These are phyloP conservation scores for Drosophila gunungcola DNA, from an alignment of 1,140 invertebrate genomes.

Conservation along the genomic window DNA sequence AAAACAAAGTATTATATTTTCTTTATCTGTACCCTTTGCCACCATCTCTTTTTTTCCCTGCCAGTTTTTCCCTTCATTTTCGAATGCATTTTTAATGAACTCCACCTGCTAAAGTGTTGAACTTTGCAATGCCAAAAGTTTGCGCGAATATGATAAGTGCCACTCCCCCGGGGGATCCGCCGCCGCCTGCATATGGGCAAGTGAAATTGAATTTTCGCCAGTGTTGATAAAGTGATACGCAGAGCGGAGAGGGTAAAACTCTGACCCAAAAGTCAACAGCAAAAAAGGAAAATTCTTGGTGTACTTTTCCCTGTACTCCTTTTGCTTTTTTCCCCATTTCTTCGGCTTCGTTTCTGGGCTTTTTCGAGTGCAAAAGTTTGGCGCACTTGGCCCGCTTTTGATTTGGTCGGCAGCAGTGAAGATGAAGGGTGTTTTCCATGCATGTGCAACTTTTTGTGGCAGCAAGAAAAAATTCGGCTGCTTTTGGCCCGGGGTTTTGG, in stretches of 20 bases:
- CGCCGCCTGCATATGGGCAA: slow-evolving; percentile 52
- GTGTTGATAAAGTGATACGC: slow-evolving; percentile 74
- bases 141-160: slow-evolving; percentile 76
- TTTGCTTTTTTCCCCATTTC: slow-evolving; percentile 22
- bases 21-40: background rate
- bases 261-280: slow-evolving; percentile 57
- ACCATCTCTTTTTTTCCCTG: background rate
- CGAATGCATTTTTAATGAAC: slow-evolving; percentile 59
- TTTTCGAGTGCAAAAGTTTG: slow-evolving; percentile 52
- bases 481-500: slow-evolving; percentile 20
- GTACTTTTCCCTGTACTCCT: slow-evolving; percentile 28
- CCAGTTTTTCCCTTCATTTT: slow-evolving; percentile 33
- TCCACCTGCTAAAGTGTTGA: slow-evolving; percentile 47
- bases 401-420: slow-evolving; percentile 26
- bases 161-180: slow-evolving; percentile 27
- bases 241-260: slow-evolving; percentile 11
- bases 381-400: slow-evolving; percentile 56
- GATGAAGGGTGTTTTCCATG: slow-evolving; percentile 12
- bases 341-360: slow-evolving; percentile 32
- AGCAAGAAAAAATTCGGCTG: slow-evolving; percentile 41
- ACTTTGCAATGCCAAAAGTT: slow-evolving; percentile 45
- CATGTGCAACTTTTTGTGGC: slow-evolving; percentile 52
- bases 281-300: slow-evolving; percentile 48
- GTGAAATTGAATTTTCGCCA: slow-evolving; percentile 78
- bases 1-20: too few species aligned